Evolutionary conservation across 1,140 invertebrate genomes (phyloP), one percentile per base, ranked within the genome.

Genomic region (Bombus superbus): DNA sequence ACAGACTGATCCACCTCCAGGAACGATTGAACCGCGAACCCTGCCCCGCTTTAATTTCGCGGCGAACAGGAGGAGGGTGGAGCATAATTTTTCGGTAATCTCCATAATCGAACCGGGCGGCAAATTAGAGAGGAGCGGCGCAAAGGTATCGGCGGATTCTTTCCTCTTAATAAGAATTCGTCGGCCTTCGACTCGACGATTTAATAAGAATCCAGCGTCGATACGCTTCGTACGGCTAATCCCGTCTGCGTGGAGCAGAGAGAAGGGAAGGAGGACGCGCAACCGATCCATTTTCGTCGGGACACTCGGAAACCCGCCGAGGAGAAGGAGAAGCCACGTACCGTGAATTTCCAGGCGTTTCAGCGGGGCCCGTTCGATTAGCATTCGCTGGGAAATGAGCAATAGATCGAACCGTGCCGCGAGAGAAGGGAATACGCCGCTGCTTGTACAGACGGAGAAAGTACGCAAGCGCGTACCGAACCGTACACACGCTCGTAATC

Each of bases 301-400:
- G 38, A 71, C 47, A 79, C 40, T 28, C 38, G 75, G 47, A 78
- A 71, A 78, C 4, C 66, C 62, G 47, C 35, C 3, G 35, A 35
- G 11, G 59, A 59, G 75, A n/a, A 59, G 62, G 59, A 71, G 75
- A 79, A 80, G 28, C 25, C 28, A 72, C 40, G 57, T n/a, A 68
- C 35, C 42, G 59, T 84, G 76, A 80, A 80, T 79, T 80, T 80
- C 75, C 64, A 84, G 53, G 28, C 44, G 66, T 79, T 68, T 32
- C 68, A 42, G 11, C 44, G 44, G 35, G 42, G 78, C 78, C 82
- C 78, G 79, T 91, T 92, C 89, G 88, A 93, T 93, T 92, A 89
- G 88, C 83, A 91, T 93, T 92, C 85, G 81, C 87, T 73, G 74
- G 81, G 81, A 93, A 94, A 94, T 91, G 93, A 94, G 91, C 93